Percentiles rank a stretch among this genome's conserved stretches.
phyloP scores from a whole-genome alignment of 2,888 invertebrate species.

The Carterocephalus palaemon region DNA sequence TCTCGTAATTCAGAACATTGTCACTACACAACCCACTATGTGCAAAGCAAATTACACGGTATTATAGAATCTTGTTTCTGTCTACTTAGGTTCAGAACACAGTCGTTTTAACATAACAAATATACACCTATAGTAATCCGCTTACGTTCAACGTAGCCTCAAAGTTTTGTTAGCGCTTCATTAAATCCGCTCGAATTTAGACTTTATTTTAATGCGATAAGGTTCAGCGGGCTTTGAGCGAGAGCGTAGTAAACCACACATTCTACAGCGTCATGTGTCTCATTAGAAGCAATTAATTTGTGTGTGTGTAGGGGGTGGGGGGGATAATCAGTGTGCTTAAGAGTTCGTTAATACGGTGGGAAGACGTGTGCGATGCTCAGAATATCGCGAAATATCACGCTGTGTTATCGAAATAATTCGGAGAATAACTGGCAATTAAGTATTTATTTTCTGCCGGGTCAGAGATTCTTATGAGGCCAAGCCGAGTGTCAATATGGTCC shows the following conservation, averaged over 20 bases:
- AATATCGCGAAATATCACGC: constrained; percentile 30
- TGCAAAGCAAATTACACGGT: constrained; percentile 5
- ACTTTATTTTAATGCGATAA: constrained; percentile 29
- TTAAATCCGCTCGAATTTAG: constrained; percentile 22
- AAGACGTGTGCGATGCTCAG: constrained; percentile 32
- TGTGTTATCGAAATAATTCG: constrained; percentile 20
- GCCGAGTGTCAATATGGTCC: too few relatives aligned
- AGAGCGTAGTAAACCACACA: constrained; percentile 17
- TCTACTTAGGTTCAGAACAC: not conserved
- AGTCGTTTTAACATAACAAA: constrained; percentile 15
- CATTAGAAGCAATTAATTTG: constrained; percentile 64
- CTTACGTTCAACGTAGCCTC: constrained; percentile 18
- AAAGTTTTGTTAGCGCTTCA: not conserved
- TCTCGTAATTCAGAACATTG: too few relatives aligned
- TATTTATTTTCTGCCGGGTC: too few relatives aligned
- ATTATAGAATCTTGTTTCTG: constrained; percentile 9
- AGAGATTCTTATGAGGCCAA: too few relatives aligned
- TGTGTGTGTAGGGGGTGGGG: constrained; percentile 36
- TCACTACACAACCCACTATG: not conserved
- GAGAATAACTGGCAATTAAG: too few relatives aligned
- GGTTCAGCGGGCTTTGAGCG: not conserved
- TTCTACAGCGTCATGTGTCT: constrained; percentile 47
- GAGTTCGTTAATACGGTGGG: constrained; percentile 26
- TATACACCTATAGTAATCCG: constrained; percentile 24
- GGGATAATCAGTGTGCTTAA: constrained; percentile 30